These are phyloP conservation scores for Apomyelois bistriatella DNA, from an alignment of 2,888 invertebrate species.

Conservation along the genomic window DNA sequence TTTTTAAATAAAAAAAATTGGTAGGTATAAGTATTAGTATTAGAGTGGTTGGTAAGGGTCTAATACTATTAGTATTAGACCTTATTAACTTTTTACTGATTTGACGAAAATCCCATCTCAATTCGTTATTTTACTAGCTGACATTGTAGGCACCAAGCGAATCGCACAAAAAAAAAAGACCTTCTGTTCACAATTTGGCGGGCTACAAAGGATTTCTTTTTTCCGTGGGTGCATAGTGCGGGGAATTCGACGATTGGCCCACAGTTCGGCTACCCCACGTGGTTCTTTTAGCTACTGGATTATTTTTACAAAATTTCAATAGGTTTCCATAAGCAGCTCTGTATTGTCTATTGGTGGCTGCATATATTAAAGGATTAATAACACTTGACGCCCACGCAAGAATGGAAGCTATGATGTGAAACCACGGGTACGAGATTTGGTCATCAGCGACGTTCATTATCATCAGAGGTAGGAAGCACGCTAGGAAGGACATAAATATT, in stretches of 20 bases:
- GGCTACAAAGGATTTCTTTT: conserved; percentile 60
- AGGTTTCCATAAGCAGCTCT: conserved; percentile 80
- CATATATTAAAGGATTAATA: conserved; percentile 94
- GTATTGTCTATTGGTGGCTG: conserved; percentile 92
- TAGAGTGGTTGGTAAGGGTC: no score
- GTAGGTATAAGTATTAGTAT: no score
- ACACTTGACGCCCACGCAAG: conserved; percentile 95
- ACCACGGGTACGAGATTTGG: conserved; percentile 82
- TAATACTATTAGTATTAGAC: no score
- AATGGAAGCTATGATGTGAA: conserved; percentile 91
- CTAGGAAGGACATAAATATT: conserved; percentile 91
- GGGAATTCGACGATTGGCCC: conserved; percentile 71
- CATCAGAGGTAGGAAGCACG: conserved; percentile 93
- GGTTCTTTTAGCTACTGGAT: conserved; percentile 53
- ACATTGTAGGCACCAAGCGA: no score
- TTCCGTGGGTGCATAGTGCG: conserved; percentile 51
- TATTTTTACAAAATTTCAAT: conserved; percentile 65
- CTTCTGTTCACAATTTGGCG: conserved; percentile 69
- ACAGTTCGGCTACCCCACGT: conserved; percentile 72
- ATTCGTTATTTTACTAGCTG: no score
- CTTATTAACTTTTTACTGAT: no score
- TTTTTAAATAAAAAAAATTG: no score
- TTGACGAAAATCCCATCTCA: no score
- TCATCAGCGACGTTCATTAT: conserved; percentile 93
- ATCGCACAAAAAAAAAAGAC: no score